These are phyloP conservation scores for Anarrhichthys ocellatus DNA, from an alignment of 2,113 vertebrate species.

Conservation along the genomic window DNA sequence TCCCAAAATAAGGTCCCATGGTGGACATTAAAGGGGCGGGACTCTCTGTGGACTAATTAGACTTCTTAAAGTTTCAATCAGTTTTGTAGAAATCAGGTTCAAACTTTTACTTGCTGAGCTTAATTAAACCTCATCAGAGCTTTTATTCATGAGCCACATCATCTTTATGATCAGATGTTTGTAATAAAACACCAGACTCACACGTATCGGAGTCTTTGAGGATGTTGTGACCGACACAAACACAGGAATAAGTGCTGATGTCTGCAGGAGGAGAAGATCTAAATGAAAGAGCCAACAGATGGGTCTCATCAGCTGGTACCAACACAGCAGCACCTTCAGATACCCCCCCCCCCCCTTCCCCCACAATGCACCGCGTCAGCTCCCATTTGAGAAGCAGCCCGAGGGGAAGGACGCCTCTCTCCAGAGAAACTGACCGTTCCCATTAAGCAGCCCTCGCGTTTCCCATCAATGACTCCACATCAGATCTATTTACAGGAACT, in stretches of 20 bases:
- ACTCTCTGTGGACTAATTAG: no score
- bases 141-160: no score
- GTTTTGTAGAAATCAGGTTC: no score
- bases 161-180: no score
- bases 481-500: conserved; percentile 58
- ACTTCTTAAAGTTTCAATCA: no score
- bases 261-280: conserved; percentile 21
- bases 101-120: no score
- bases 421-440: conserved; percentile 33
- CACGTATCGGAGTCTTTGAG: no score
- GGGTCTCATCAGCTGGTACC: conserved; percentile 31
- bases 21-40: no score
- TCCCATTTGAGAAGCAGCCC: conserved; percentile 34
- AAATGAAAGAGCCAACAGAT: conserved; percentile 66
- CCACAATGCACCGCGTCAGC: conserved; percentile 14
- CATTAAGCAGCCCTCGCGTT: conserved; percentile 49
- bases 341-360: conserved; percentile 60
- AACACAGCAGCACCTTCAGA: conserved; percentile 43
- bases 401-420: conserved; percentile 22
- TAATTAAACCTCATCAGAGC: no score
- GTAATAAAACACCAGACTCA: no score
- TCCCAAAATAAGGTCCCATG: no score
- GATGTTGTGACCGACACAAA: no score
- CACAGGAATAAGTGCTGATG: background rate
- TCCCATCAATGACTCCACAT: conserved; percentile 69